Evolutionary conservation across 2,113 vertebrate genomes (phyloP).

Genomic region (Cathartes aura): DNA sequence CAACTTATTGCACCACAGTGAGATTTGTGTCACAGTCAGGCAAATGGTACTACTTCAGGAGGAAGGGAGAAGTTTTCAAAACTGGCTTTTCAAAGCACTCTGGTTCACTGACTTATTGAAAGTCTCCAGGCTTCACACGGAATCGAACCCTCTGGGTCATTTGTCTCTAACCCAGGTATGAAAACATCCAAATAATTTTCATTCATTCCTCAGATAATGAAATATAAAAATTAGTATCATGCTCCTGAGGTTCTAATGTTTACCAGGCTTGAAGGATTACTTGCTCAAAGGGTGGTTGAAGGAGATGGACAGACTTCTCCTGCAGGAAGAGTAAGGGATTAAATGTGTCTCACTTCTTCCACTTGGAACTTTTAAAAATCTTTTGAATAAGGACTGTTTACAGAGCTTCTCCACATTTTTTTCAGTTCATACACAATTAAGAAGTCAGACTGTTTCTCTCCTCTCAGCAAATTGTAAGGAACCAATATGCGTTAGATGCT

Average conservation of each 20-base stretch:
- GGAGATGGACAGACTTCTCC: not conserved
- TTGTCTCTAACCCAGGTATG: not conserved
- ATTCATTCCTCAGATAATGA: not conserved
- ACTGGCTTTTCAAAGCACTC: not conserved
- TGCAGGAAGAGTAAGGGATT: not conserved
- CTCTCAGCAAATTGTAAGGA: not conserved
- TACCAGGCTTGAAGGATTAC: not conserved
- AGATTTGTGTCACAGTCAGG: not conserved
- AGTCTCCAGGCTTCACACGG: not conserved
- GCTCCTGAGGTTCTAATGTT: not conserved
- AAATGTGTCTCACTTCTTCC: not conserved
- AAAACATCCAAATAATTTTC: not conserved
- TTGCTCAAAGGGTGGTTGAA: not conserved
- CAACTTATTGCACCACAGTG: not conserved
- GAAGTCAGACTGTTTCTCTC: not conserved
- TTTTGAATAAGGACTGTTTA: not conserved
- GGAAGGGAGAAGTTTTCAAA: not conserved
- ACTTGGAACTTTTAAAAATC: not conserved
- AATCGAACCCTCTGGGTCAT: not conserved
- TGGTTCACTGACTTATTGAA: not conserved
- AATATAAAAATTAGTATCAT: not conserved
- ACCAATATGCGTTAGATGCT: not conserved
- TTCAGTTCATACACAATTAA: not conserved
- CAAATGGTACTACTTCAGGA: not conserved
- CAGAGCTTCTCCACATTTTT: not conserved